These are phyloP conservation scores for Lepidotrigona ventralis DNA, from an alignment of 1,140 invertebrate species.

Conservation along the genomic window DNA sequence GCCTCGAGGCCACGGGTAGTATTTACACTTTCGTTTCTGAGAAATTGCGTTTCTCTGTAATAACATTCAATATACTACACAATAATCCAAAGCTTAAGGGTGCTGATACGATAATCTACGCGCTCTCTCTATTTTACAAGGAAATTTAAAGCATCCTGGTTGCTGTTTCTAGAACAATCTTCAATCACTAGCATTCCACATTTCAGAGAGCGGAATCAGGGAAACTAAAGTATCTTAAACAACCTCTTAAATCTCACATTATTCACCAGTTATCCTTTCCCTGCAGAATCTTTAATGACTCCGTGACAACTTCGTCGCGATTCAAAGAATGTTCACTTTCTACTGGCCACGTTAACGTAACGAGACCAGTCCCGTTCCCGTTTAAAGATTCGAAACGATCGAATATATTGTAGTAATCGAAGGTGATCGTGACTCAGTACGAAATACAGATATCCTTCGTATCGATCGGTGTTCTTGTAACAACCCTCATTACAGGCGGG, in stretches of 20 bases:
- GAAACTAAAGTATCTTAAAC: not conserved
- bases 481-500: constrained; percentile 41
- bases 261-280: not conserved
- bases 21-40: too few relatives aligned
- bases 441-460: constrained; percentile 33
- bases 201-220: not conserved
- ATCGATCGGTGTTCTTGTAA: constrained; percentile 38
- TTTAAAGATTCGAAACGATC: not conserved
- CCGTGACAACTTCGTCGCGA: not conserved
- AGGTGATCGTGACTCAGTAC: constrained; percentile 22
- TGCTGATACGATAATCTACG: too few relatives aligned
- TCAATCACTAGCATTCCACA: not conserved
- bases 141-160: too few relatives aligned
- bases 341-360: not conserved
- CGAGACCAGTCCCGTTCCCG: constrained; percentile 5
- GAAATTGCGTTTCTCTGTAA: too few relatives aligned
- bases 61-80: too few relatives aligned
- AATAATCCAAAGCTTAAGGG: too few relatives aligned
- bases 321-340: not conserved
- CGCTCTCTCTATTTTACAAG: too few relatives aligned
- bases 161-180: not conserved
- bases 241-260: not conserved
- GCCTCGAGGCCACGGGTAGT: too few relatives aligned
- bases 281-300: not conserved
- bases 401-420: constrained; percentile 38